These are phyloP conservation scores for Lepidurus arcticus DNA, from an alignment of 1,140 invertebrate species.

Conservation along the genomic window DNA sequence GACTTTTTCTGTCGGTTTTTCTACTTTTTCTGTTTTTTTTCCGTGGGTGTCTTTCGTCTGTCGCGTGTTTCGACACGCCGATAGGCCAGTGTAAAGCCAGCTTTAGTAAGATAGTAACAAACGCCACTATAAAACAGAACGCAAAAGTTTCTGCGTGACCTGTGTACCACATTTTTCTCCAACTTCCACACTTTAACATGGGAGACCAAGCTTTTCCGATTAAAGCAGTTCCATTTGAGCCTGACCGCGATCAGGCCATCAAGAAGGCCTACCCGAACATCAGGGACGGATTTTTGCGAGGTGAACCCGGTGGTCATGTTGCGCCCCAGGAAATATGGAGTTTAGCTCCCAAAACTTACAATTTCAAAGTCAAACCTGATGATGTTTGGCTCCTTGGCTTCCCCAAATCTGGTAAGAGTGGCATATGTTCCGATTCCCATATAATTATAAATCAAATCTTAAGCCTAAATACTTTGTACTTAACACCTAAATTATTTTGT, in stretches of 20 bases:
- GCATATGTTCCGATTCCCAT: background rate
- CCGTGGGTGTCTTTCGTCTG: background rate
- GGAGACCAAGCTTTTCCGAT: background rate
- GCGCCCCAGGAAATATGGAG: conserved; percentile 22
- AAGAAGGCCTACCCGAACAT: conserved; percentile 23
- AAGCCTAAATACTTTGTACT: no score
- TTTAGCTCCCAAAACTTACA: conserved; percentile 22
- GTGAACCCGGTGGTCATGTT: conserved; percentile 31
- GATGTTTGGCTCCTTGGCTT: background rate
- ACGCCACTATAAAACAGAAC: no score
- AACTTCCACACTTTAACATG: no score
- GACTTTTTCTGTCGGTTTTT: background rate
- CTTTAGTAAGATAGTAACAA: background rate
- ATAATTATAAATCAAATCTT: background rate
- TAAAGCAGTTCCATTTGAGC: background rate
- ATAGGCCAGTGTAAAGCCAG: background rate
- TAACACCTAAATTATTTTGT: background rate
- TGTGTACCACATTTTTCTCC: no score
- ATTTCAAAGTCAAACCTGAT: conserved; percentile 12
- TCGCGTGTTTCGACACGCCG: background rate
- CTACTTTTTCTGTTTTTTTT: no score
- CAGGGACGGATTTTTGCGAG: conserved; percentile 23
- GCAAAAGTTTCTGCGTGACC: no score
- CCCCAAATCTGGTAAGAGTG: background rate
- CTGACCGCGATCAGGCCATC: background rate